Base-by-base conservation (phyloP, 2,797 vertebrate species). In the Microctenopoma lineatum region DNA sequence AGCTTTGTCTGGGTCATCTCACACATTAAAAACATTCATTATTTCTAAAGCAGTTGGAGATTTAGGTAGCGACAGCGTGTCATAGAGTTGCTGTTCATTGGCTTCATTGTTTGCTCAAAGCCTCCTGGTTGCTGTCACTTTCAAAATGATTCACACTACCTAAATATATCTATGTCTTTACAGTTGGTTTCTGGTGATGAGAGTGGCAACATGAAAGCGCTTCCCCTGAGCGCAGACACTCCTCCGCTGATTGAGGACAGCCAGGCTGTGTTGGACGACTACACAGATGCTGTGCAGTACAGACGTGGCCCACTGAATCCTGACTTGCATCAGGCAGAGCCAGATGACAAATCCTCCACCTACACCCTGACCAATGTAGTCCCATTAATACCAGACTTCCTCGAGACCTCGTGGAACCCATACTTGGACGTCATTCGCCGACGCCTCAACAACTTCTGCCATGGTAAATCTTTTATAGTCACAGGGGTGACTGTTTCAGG, bases 381-480 rank as follows among this genome's bases (percentile, higher is more conserved):
- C 10, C 91, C 92, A 9, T 76, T 88, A 18, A 59, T 86, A 53
- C 66, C 79, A 10, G 70, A 81, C 56, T 84, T 93, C 63, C 62
- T 89, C 27, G 87, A 91, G 1, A 61, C 70, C 6, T 79, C 85
- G 7, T 93, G 93, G 92, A 63, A 79, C 18, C 87, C 84, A 0
- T 89, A 92, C 54, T 47, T 90, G 26, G 83, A 92, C 25, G 4
- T 13, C 0, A 67, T 93, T 3, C 92, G 92, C 18, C 81, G 71
- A 11, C 89, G 90, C 42, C 92, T 93, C 26, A 94, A 93, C 84
- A 94, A 93, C 83, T 94, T 94, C 79, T 94, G 93, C 77, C 84
- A 79, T 0, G 89, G 92, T 0, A 77, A 67, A 38, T 77, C 91
- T 16, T 94, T 90, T 69, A 48, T 94, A 32, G 91, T 93, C 56